Evolutionary conservation across 2,113 vertebrate species (phyloP).

Genomic region (Maccullochella peelii): DNA sequence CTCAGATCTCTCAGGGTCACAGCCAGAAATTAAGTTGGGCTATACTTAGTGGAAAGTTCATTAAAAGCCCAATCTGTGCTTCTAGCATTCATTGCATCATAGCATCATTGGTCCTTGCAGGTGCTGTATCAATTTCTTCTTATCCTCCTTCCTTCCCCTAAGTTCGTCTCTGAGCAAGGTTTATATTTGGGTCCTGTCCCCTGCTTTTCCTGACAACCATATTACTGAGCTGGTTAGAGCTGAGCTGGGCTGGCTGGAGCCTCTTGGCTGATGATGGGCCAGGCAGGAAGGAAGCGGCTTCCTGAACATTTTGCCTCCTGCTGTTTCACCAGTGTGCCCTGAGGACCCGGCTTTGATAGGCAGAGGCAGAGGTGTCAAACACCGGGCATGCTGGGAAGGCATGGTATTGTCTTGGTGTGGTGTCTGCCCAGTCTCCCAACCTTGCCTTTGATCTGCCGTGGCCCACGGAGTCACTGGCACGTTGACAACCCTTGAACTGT

Average conservation of each 20-base stretch:
- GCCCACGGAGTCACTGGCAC: slow-evolving; percentile 56
- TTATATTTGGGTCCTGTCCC: slow-evolving; percentile 41
- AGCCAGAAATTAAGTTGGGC: background rate
- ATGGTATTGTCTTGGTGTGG: slow-evolving; percentile 51
- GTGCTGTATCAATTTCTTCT: background rate
- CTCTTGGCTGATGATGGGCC: slow-evolving; percentile 43
- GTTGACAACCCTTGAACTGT: slow-evolving; percentile 70
- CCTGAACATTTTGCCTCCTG: slow-evolving; percentile 81
- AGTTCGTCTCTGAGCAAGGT: background rate
- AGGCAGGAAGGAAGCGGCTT: slow-evolving; percentile 86
- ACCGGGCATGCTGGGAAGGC: slow-evolving; percentile 68
- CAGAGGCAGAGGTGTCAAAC: slow-evolving; percentile 58
- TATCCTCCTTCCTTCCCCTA: background rate
- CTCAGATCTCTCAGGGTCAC: background rate
- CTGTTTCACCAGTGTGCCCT: slow-evolving; percentile 71
- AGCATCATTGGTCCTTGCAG: background rate
- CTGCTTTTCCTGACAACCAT: slow-evolving; percentile 71
- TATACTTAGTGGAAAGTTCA: background rate
- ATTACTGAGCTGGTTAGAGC: slow-evolving; percentile 57
- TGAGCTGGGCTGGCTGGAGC: slow-evolving; percentile 34
- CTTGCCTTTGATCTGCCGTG: slow-evolving; percentile 76
- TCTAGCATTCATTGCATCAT: too few relatives aligned
- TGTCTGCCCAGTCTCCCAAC: slow-evolving; percentile 55
- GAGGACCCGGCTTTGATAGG: slow-evolving; percentile 62
- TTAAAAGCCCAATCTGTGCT: background rate